Base-by-base conservation (phyloP, 2,888 invertebrate genomes). In the Podotricha telesiphe region DNA sequence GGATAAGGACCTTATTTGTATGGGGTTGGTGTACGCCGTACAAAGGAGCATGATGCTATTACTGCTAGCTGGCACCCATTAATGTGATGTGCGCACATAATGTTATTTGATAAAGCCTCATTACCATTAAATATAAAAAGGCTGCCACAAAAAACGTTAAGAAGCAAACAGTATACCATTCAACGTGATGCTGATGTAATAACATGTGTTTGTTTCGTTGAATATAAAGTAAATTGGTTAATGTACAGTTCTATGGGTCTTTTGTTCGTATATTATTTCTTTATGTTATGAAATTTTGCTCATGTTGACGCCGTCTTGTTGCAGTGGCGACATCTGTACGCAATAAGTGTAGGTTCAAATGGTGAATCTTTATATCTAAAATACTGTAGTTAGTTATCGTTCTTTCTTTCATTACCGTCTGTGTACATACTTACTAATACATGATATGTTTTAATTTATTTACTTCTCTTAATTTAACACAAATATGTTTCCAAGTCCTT, bases 1-100 rank as follows among this genome's bases (percentile, higher is more conserved):
- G 86, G 85, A 86, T 90, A 90, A 88, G 83, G 80, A 84, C 86
- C 92, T 89, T 91, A 91, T 92, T 91, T 91, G 87, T 92, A 91
- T 92, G 91, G 87, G 88, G 82, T 88, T 80, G 87, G 86, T 91
- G 91, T 91, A 83, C 86, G 83, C 77, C 77, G 84, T 86, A 89
- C 89, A 80, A 79, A 89, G 84, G 86, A 87, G 86, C 88, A 88
- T 88, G 88, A 89, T 89, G 82, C 85, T 87, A 89, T 91, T 91
- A 91, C 88, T 81, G 87, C 82, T 84, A 79, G 82, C 78, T 73
- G 80, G 78, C 84, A 81, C 82, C 77, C 84, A 82, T 84, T 90
- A 88, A 90, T 88, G 84, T 83, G 79, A 86, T 86, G 85, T 86
- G 75, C 75, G 68, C 70, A 87, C 85, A 85, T 90, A 87, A 91